A percentile compares a stretch with the other conserved stretches of the same genome.
Evolutionary conservation across 2,797 vertebrate genomes (phyloP).

Genomic region (Cyprinodon diabolis): DNA sequence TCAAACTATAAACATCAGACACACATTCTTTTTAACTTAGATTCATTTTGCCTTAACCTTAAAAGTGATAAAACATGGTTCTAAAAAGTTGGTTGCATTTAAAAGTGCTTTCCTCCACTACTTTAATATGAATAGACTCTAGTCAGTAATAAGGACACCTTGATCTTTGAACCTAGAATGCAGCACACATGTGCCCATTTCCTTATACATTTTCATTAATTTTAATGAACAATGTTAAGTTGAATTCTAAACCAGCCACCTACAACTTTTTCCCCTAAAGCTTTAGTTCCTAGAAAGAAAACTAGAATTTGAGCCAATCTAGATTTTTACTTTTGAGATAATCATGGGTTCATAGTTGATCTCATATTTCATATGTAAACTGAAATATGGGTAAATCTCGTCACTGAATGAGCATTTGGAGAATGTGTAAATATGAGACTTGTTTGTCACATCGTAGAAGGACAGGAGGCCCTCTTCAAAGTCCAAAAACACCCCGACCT

Average conservation of each 20-base stretch:
- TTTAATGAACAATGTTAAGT: not conserved
- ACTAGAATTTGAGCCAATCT: not conserved
- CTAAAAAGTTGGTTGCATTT: too few relatives aligned
- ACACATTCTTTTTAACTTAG: not conserved
- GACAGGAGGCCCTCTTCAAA: slow-evolving; percentile 59
- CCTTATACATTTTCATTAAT: not conserved
- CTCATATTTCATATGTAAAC: slow-evolving; percentile 47
- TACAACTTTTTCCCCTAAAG: not conserved
- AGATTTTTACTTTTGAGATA: slow-evolving; percentile 28
- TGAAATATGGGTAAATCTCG: slow-evolving; percentile 63
- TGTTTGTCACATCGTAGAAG: slow-evolving; percentile 54
- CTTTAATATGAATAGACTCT: not conserved
- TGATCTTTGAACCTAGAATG: not conserved
- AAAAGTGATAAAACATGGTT: too few relatives aligned
- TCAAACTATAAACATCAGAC: not conserved
- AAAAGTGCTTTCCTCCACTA: too few relatives aligned
- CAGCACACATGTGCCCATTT: not conserved
- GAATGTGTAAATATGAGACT: slow-evolving; percentile 59
- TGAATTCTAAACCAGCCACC: not conserved
- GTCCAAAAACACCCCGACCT: slow-evolving; percentile 66
- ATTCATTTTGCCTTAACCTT: too few relatives aligned
- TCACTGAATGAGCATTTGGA: slow-evolving; percentile 34
- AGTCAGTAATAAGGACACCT: not conserved
- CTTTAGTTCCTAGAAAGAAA: not conserved
- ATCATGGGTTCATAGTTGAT: slow-evolving; percentile 51